phyloP scores from a whole-genome alignment of 1,140 invertebrate genomes.

The Drosophila kohkoa region DNA sequence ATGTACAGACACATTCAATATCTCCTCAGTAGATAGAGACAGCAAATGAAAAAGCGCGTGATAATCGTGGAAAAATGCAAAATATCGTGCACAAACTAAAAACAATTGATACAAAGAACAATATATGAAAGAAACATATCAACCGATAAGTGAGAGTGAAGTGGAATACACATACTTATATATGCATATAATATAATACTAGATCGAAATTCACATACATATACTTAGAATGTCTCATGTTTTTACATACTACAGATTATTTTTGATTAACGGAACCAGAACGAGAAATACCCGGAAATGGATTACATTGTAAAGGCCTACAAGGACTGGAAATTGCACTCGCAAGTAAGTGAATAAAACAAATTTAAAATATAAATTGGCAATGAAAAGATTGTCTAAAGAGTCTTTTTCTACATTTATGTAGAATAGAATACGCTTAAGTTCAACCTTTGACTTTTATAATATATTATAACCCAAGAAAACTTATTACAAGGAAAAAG shows the following conservation, averaged over 20 bases:
- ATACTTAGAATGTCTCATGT: slow-evolving; percentile 60
- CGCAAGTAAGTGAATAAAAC: slow-evolving; percentile 63
- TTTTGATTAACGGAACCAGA: slow-evolving; percentile 25
- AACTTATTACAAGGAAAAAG: no score
- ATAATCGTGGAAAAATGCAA: slow-evolving; percentile 44
- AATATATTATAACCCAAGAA: no score
- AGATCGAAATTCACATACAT: neutral
- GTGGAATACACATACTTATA: slow-evolving; percentile 4
- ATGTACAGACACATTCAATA: neutral
- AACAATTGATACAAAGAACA: slow-evolving; percentile 43
- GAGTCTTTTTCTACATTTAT: neutral
- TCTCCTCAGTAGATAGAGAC: neutral
- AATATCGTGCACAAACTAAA: slow-evolving; percentile 39
- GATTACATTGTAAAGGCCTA: slow-evolving; percentile 84
- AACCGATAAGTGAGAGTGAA: slow-evolving; percentile 47
- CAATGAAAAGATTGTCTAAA: slow-evolving; percentile 29
- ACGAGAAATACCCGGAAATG: slow-evolving; percentile 63
- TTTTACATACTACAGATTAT: slow-evolving; percentile 56
- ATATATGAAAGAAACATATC: slow-evolving; percentile 29
- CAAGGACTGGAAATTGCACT: slow-evolving; percentile 84
- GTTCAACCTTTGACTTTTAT: no score
- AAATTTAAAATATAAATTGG: slow-evolving; percentile 2
- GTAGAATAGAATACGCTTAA: no score
- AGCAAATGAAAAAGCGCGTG: slow-evolving; percentile 12
- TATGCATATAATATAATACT: no score